A percentile compares a stretch with the other conserved stretches of the same genome.
These are phyloP conservation scores for Elegia similella DNA, from an alignment of 2,888 invertebrate genomes.

Conservation along the genomic window DNA sequence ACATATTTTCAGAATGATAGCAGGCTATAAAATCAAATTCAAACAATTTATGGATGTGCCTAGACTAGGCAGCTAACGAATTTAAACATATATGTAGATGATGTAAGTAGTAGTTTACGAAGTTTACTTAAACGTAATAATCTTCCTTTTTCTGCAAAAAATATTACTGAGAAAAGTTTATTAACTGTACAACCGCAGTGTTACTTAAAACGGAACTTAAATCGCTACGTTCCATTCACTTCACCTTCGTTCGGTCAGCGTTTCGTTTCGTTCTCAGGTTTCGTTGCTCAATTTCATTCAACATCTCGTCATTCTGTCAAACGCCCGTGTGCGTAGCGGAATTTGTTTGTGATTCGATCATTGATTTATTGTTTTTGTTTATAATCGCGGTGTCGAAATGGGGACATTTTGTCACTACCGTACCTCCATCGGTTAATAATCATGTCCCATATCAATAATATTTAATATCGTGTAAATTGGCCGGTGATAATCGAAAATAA, in stretches of 20 bases:
- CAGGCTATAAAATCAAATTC: no score
- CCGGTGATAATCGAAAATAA: slow-evolving; percentile 44
- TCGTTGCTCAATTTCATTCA: slow-evolving; percentile 6
- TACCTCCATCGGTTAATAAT: slow-evolving; percentile 33
- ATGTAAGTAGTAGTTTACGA: no score
- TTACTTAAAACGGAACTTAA: not conserved
- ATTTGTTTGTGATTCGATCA: slow-evolving; percentile 53
- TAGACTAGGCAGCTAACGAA: no score
- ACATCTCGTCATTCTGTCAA: slow-evolving; percentile 50
- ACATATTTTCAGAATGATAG: no score
- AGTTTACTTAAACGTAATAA: no score
- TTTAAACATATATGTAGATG: no score
- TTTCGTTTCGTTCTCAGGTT: not conserved
- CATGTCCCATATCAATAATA: slow-evolving; percentile 44
- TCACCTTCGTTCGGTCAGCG: not conserved
- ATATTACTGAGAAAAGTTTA: no score
- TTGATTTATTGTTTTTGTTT: slow-evolving; percentile 73
- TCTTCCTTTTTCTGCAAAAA: no score
- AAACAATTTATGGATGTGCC: no score
- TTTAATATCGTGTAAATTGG: slow-evolving; percentile 40
- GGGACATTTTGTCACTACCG: slow-evolving; percentile 36
- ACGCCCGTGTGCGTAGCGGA: slow-evolving; percentile 41
- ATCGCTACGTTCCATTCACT: not conserved
- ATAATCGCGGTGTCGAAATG: slow-evolving; percentile 34
- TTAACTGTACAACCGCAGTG: not conserved